Conservation (phyloP, 2,797 vertebrate species). For the Alcedo quadribrachys region DNA sequence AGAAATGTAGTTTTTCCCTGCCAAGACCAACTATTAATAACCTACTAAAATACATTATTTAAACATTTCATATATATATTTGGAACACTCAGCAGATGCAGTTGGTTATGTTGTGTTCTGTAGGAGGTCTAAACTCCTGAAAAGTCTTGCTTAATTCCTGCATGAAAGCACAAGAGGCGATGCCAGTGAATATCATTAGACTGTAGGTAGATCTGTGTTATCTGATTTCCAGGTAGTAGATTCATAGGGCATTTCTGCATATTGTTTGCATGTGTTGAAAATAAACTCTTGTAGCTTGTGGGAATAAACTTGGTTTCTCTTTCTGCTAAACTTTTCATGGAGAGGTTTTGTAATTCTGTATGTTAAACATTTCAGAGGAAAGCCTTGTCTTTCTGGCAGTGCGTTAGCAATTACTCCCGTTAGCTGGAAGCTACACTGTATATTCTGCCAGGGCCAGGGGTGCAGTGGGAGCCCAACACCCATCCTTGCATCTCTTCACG, state of each 20-base stretch:
- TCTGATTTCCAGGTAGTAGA: conserved; percentile 30
- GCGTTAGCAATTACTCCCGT: not conserved
- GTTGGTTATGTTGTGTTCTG: not conserved
- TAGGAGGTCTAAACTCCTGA: not conserved
- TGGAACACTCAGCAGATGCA: not conserved
- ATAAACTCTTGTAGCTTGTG: not conserved
- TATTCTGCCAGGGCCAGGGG: not conserved
- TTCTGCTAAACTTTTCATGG: not conserved
- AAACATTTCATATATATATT: not conserved
- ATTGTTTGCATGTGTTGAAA: conserved; percentile 9
- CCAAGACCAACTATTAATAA: not conserved
- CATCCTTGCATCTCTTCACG: accelerated
- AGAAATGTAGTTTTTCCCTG: not conserved
- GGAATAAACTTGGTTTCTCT: not conserved
- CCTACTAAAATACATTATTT: not conserved
- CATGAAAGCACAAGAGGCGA: not conserved
- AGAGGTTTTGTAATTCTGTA: not conserved
- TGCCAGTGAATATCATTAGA: not conserved
- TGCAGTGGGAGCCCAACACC: not conserved
- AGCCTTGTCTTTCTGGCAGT: not conserved
- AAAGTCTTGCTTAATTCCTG: not conserved
- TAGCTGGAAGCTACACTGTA: not conserved
- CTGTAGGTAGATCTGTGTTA: not conserved
- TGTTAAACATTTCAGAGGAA: not conserved
- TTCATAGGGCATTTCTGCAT: not conserved